Base-by-base conservation (phyloP, 37 sponge, comb jelly and placozoan species). In the Beroe forskalii region DNA sequence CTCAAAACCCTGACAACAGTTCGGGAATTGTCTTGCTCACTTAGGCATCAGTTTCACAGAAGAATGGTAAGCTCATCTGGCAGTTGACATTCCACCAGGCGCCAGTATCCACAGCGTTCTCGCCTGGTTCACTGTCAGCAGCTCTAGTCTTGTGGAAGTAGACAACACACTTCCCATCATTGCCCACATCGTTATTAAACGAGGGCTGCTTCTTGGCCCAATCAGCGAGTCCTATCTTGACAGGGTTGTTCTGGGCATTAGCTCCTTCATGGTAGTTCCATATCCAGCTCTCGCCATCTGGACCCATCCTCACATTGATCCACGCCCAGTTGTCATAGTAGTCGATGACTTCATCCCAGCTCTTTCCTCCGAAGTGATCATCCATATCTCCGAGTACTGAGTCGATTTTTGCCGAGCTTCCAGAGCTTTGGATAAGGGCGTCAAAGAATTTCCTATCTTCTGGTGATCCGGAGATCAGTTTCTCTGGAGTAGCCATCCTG, bases 241-340 rank as follows among this genome's bases (percentile, higher is more conserved):
- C 86, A 0, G 1, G 3, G 55, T 40, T 41, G 39, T 39, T 35
- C 6, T 72, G 22, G 9, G 75, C 38, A 6, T 72, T 22, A 22
- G 23, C 31, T 30, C 35, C 12, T 1, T n/a, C 40, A 20, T 14
- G 6, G 8, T 17, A 20, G 22, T 22, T 48, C 86, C 86, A 80
- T 24, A 33, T 44, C 86, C 86, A 80, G 25, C 19, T 48, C 4
- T 72, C 76, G 6, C 38, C 76, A 4, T 32, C 76, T 64, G 66
- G 20, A 2, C 8, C 4, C 33, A 12, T 69, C 86, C 27, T 41
- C 30, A 80, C 86, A 1, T 37, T 37, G 30, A 80, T 43, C 86
- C 86, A 80, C 14, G 86, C 86, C 86, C 86, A 80, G 86, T 80
- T 80, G 22, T 80, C 86, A 24, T 43, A 80, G 27, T 80, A 80